Conservation (phyloP, 1,140 invertebrate species). For the Trichomalopsis sarcophagae region DNA sequence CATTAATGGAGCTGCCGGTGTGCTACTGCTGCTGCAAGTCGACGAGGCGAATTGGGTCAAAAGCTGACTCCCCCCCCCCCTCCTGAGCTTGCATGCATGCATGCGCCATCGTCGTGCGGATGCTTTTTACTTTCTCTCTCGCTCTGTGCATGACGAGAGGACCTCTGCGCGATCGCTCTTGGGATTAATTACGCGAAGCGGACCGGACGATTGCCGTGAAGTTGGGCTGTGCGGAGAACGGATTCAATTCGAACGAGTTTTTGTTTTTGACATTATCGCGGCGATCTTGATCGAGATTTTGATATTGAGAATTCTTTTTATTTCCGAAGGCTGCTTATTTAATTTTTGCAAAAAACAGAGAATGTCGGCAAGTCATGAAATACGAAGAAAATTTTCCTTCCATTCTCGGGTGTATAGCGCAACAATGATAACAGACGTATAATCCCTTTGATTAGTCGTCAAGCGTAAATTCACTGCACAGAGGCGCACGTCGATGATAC, state of each 20-base stretch:
- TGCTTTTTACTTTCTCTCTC: background rate
- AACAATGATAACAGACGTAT: background rate
- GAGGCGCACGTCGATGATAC: background rate
- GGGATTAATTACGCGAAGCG: background rate
- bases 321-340: too few relatives aligned
- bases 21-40: constrained; percentile 42
- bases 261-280: background rate
- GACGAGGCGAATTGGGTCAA: constrained; percentile 58
- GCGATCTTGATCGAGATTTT: too few relatives aligned
- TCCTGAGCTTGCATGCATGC: background rate
- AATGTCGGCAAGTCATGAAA: too few relatives aligned
- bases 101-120: background rate
- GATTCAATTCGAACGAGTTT: background rate
- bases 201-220: background rate
- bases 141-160: background rate
- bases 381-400: too few relatives aligned
- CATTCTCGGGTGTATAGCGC: too few relatives aligned
- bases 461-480: constrained; percentile 1
- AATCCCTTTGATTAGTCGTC: background rate
- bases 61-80: constrained; percentile 41
- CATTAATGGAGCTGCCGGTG: constrained; percentile 56
- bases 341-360: too few relatives aligned
- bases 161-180: background rate
- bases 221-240: background rate
- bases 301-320: too few relatives aligned